Conservation (phyloP, 2,113 vertebrate genomes). For the Emydocephalus ijimae region DNA sequence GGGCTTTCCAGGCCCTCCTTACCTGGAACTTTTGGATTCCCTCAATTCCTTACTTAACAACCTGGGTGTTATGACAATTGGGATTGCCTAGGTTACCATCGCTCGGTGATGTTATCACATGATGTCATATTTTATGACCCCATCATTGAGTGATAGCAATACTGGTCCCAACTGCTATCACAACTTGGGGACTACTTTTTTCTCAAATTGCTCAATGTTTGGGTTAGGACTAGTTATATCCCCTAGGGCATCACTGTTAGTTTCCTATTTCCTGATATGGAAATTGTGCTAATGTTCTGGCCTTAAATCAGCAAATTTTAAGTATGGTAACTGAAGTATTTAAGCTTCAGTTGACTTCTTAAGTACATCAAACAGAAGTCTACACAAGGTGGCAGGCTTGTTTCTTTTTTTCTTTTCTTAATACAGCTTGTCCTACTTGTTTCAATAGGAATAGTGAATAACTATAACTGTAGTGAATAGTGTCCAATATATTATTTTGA, state of each 20-base stretch:
- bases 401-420: neutral
- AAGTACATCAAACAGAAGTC: neutral
- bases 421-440: too few relatives aligned
- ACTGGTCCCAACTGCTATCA: too few relatives aligned
- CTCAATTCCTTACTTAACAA: too few relatives aligned
- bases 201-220: neutral
- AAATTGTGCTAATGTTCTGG: neutral
- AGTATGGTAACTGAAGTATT: neutral
- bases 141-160: too few relatives aligned
- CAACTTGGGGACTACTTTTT: neutral
- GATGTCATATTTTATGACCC: too few relatives aligned
- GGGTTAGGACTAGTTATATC: neutral
- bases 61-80: too few relatives aligned
- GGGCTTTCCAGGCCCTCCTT: too few relatives aligned
- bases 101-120: too few relatives aligned
- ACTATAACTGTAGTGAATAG: too few relatives aligned
- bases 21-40: too few relatives aligned
- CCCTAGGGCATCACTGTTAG: neutral
- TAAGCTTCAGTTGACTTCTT: neutral
- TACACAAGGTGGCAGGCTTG: neutral
- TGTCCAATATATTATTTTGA: neutral
- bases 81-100: too few relatives aligned
- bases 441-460: neutral
- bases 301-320: neutral
- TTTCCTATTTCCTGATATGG: neutral